A percentile compares a stretch with the other conserved stretches of the same genome.
Conservation (phyloP, 2,888 invertebrate genomes). For the Stegana nigrithorax region DNA sequence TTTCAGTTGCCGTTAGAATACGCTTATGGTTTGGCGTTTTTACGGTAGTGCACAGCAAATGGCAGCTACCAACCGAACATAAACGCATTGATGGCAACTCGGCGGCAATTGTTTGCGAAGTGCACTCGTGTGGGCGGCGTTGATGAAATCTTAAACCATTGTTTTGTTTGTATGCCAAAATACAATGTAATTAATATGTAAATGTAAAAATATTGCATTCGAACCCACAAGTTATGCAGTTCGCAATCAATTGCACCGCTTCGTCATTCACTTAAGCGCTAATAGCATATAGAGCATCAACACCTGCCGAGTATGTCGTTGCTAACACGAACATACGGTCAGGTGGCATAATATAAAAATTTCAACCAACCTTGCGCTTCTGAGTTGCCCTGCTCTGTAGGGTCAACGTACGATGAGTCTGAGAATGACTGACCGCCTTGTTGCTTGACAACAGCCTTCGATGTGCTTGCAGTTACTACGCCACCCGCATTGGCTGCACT, state of each 20-base stretch:
- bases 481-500: slow-evolving; percentile 48
- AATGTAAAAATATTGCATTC: not conserved
- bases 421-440: slow-evolving; percentile 51
- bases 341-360: slow-evolving; percentile 20
- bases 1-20: slow-evolving; percentile 28
- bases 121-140: no score
- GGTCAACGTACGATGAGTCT: slow-evolving; percentile 67
- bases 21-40: slow-evolving; percentile 40
- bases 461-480: slow-evolving; percentile 59
- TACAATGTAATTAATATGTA: not conserved
- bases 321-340: not conserved
- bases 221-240: slow-evolving; percentile 14
- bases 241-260: slow-evolving; percentile 32
- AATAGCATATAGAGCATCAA: slow-evolving; percentile 7
- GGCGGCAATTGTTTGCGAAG: slow-evolving; percentile 27
- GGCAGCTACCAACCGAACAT: slow-evolving; percentile 35
- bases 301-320: no score
- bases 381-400: slow-evolving; percentile 66
- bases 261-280: not conserved
- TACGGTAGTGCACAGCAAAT: slow-evolving; percentile 23
- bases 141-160: not conserved
- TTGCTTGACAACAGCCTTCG: slow-evolving; percentile 64
- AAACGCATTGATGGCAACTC: slow-evolving; percentile 37
- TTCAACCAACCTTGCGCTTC: slow-evolving; percentile 70
- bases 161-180: not conserved